phyloP scores from a whole-genome alignment of 2,888 invertebrate species.

The Chelonus formosanus region DNA sequence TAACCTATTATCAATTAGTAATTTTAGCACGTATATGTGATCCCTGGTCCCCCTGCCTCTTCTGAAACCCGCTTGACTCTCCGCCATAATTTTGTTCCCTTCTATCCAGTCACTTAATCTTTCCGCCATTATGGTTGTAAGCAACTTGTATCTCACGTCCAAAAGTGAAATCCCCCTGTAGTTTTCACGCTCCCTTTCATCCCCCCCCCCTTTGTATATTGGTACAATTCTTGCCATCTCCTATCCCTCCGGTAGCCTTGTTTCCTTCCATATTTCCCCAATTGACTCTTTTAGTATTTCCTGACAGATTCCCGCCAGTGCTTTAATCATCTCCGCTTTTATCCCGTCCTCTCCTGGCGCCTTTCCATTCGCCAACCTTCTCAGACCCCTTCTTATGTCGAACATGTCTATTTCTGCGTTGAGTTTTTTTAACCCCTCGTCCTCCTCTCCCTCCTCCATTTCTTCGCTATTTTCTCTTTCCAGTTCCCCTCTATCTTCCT shows the following conservation, averaged over 20 bases:
- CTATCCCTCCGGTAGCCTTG: constrained; percentile 19
- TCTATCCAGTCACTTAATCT: not conserved
- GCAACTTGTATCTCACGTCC: constrained; percentile 11
- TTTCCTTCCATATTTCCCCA: constrained; percentile 6
- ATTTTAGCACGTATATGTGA: not conserved
- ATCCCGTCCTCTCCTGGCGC: constrained; percentile 23
- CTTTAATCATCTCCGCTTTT: constrained; percentile 28
- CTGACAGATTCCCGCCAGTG: not conserved
- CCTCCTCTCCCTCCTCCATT: too few species aligned
- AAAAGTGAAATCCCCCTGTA: constrained; percentile 25
- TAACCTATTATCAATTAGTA: not conserved
- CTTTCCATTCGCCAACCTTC: constrained; percentile 2
- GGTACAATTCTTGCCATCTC: constrained; percentile 17
- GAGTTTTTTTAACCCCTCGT: too few species aligned
- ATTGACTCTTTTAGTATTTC: not conserved
- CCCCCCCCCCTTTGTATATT: constrained; percentile 21
- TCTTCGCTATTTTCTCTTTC: too few species aligned
- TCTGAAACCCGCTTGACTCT: not conserved
- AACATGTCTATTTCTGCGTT: too few species aligned
- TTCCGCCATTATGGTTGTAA: not conserved
- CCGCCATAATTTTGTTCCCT: not conserved
- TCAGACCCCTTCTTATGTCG: not conserved
- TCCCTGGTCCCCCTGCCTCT: not conserved
- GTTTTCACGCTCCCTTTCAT: not conserved
- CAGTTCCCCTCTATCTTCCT: too few species aligned